A percentile compares a stretch with the other conserved stretches of the same genome.
These are phyloP conservation scores for Thera britannica DNA, from an alignment of 2,888 invertebrate species.

Conservation along the genomic window DNA sequence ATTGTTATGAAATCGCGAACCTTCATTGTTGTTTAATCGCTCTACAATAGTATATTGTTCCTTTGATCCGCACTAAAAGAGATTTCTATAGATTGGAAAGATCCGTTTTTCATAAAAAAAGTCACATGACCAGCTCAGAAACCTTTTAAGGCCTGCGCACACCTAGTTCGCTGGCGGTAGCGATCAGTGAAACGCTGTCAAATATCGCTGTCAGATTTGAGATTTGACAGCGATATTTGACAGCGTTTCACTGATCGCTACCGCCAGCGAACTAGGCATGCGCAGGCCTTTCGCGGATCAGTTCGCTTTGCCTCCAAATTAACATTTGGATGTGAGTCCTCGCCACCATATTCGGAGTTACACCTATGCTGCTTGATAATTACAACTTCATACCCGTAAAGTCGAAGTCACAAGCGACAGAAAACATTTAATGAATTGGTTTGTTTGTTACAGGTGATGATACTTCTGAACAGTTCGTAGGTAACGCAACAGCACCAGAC, in stretches of 20 bases:
- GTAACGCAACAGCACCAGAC: constrained; percentile 92
- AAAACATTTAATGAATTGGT: constrained; percentile 61
- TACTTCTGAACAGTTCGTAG: constrained; percentile 90
- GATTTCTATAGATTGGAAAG: constrained; percentile 35
- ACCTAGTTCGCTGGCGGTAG: too few species aligned
- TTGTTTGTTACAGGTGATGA: constrained; percentile 87
- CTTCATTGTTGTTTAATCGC: constrained; percentile 72
- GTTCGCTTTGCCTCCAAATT: not conserved
- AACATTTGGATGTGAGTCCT: not conserved
- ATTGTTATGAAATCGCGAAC: constrained; percentile 73
- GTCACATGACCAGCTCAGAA: not conserved
- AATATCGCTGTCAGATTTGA: too few species aligned
- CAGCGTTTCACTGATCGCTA: too few species aligned
- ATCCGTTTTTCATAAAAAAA: constrained; percentile 9
- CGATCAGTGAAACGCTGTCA: too few species aligned
- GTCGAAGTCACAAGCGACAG: constrained; percentile 38
- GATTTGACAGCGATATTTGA: too few species aligned
- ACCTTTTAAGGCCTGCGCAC: too few species aligned
- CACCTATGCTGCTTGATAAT: constrained; percentile 21
- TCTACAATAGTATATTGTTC: constrained; percentile 71
- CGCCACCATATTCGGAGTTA: not conserved
- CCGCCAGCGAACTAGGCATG: too few species aligned
- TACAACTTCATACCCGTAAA: constrained; percentile 37
- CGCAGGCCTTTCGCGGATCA: too few species aligned
- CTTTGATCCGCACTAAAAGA: constrained; percentile 54